phyloP scores from a whole-genome alignment of 2,113 vertebrate species.

The Dasypus novemcinctus region DNA sequence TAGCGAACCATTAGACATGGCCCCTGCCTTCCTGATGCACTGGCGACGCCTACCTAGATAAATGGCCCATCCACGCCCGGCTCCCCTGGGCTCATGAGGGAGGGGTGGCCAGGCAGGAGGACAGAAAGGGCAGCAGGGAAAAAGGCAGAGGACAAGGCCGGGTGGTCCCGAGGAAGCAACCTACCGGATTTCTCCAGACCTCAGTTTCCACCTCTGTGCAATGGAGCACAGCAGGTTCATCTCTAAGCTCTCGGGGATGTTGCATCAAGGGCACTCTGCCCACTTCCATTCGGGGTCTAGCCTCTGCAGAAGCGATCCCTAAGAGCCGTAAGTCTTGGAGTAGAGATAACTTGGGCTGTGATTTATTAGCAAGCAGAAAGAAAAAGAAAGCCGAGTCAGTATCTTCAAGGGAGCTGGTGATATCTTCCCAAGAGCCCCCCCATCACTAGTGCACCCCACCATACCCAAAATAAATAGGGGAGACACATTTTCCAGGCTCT shows the following conservation, averaged over 20 bases:
- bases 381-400: neutral
- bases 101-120: neutral
- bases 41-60: neutral
- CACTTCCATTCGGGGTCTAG: neutral
- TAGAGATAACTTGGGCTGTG: conserved; percentile 56
- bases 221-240: neutral
- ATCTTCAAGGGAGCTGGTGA: neutral
- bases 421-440: neutral
- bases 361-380: conserved; percentile 59
- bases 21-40: neutral
- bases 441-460: neutral
- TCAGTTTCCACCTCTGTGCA: neutral
- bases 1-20: neutral
- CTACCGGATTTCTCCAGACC: neutral
- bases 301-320: neutral
- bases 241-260: neutral
- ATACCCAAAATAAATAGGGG: conserved; percentile 73
- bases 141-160: neutral
- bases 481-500: conserved; percentile 74
- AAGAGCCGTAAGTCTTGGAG: neutral
- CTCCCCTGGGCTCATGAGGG: neutral
- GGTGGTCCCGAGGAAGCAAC: neutral
- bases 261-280: neutral
- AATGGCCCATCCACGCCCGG: rapidly evolving
- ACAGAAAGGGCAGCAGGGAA: neutral